These are phyloP conservation scores for Cephus runcator DNA, from an alignment of 2,888 invertebrate genomes.

Conservation along the genomic window DNA sequence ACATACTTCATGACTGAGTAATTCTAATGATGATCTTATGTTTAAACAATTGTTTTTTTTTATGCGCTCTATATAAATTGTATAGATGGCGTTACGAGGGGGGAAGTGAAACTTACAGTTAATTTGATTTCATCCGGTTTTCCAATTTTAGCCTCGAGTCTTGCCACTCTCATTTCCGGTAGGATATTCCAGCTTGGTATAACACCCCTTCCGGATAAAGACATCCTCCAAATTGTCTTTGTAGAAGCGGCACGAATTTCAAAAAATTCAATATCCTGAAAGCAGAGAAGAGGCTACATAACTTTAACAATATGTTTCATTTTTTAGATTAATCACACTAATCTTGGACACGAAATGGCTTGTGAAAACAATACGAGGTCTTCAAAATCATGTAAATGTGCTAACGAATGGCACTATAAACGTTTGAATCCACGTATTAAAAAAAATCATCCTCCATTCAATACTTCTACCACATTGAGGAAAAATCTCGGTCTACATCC, in stretches of 20 bases:
- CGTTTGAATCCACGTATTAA: slow-evolving; percentile 22
- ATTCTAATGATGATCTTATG: background rate
- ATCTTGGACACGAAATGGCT: background rate
- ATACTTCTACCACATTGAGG: slow-evolving; percentile 7
- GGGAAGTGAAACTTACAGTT: background rate
- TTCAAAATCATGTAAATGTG: slow-evolving; percentile 29
- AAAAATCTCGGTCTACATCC: slow-evolving; percentile 32
- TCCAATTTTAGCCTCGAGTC: slow-evolving; percentile 15
- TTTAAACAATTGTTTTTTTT: background rate
- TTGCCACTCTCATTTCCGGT: slow-evolving; percentile 25
- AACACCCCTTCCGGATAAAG: slow-evolving; percentile 19
- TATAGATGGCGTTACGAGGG: background rate
- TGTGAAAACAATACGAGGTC: background rate
- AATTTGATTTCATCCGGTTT: slow-evolving; percentile 3
- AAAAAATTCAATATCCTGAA: slow-evolving; percentile 11
- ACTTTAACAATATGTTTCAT: background rate
- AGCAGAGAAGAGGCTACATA: background rate
- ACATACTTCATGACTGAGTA: background rate
- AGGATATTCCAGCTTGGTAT: slow-evolving; percentile 24
- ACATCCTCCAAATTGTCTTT: slow-evolving; percentile 12
- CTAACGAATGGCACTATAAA: slow-evolving; percentile 9
- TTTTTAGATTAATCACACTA: background rate
- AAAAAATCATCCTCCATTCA: slow-evolving; percentile 32
- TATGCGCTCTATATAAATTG: background rate
- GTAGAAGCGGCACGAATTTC: slow-evolving; percentile 8